Evolutionary conservation across 2,888 invertebrate genomes (phyloP), one percentile per base, ranked within the genome.

Genomic region (Heterodera filipjevi): DNA sequence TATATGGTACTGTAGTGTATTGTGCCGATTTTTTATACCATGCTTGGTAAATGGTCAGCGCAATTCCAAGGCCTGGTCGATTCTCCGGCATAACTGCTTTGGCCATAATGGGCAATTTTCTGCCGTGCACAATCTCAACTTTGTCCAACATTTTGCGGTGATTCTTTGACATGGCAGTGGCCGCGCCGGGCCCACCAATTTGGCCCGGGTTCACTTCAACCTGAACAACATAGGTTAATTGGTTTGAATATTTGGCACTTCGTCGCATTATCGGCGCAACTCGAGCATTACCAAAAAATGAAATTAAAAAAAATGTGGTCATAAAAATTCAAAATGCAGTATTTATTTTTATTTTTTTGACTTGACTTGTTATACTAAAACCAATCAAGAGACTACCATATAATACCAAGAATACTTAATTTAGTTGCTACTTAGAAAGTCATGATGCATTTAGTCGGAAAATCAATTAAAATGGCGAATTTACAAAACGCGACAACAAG

Each of bases 191-290:
- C 22, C 75, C 75, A 32, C 75, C 75, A 64, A 75, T 46, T 64
- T 75, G 75, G 66, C 75, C 75, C 32, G 68, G 66, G 46, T 75
- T 75, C 59, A 75, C 75, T 44, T 75, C 75, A 19, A 75, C 75
- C 75, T 75, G 32, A 35, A n/a, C n/a, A n/a, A n/a, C n/a, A n/a
- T n/a, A n/a, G n/a, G n/a, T n/a, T n/a, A n/a, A n/a, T n/a, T n/a
- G n/a, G n/a, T n/a, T n/a, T n/a, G n/a, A n/a, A n/a, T n/a, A n/a
- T n/a, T n/a, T n/a, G n/a, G n/a, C n/a, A n/a, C n/a, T n/a, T n/a
- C n/a, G n/a, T n/a, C n/a, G n/a, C n/a, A n/a, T n/a, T n/a, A n/a
- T n/a, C n/a, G n/a, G n/a, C n/a, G n/a, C n/a, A n/a, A n/a, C n/a
- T n/a, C n/a, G n/a, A n/a, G n/a, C n/a, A n/a, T n/a, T n/a, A n/a